Conservation (phyloP, 2,797 vertebrate species). For the Takifugu rubripes region DNA sequence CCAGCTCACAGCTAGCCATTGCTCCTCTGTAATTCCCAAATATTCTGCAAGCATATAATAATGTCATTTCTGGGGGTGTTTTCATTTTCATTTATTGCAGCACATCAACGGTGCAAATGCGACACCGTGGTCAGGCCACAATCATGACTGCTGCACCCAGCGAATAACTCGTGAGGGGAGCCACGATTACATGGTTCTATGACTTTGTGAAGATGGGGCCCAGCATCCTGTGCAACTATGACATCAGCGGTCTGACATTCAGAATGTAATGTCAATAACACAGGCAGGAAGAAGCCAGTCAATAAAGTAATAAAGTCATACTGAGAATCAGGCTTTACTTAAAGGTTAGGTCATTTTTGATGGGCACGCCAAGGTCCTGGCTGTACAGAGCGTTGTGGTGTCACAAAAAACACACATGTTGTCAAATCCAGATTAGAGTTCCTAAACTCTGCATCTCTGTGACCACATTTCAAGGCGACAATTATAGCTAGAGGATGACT, state of each 20-base stretch:
- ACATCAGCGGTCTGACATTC: constrained; percentile 66
- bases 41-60: constrained; percentile 48
- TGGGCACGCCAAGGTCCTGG: constrained; percentile 28
- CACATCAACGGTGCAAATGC: constrained; percentile 40
- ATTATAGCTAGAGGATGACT: constrained; percentile 8
- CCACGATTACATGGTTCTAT: constrained; percentile 57
- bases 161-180: constrained; percentile 15
- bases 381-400: constrained; percentile 17
- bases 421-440: neutral
- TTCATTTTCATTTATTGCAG: constrained; percentile 31
- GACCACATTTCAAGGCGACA: constrained; percentile 23
- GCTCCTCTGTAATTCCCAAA: constrained; percentile 31
- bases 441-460: constrained; percentile 3
- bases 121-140: constrained; percentile 51
- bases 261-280: constrained; percentile 55
- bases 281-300: constrained; percentile 37
- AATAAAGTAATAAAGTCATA: constrained; percentile 68
- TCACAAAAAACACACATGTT: constrained; percentile 36
- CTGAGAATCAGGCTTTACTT: constrained; percentile 54
- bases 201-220: constrained; percentile 57
- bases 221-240: constrained; percentile 46
- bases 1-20: constrained; percentile 22
- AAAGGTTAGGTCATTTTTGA: constrained; percentile 60
- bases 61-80: constrained; percentile 59
- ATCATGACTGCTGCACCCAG: constrained; percentile 32